Evolutionary conservation across 2,797 vertebrate species (phyloP), one percentile per base, ranked within the genome.

Genomic region (Epinephelus malabaricus): DNA sequence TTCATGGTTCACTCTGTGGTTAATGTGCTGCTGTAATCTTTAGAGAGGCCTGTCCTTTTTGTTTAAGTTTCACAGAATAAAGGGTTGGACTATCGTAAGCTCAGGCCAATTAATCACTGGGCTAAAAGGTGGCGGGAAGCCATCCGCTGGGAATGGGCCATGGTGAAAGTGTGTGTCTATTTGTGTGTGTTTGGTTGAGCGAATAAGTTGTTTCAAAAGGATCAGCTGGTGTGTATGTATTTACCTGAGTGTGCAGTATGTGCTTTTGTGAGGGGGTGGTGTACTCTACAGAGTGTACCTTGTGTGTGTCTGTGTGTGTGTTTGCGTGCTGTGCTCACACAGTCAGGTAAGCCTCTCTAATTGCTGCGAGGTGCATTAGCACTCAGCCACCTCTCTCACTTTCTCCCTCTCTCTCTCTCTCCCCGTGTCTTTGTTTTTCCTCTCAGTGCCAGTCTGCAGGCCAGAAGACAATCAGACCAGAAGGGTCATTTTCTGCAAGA

Each of bases 401-500:
- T 78, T 54, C 69, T 55, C 60, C n/a, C 73, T 62, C 79, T 54
- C 69, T 55, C 73, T 3, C 81, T 69, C 81, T 64, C 79, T 51
- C 70, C 38, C 84, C 1, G 34, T 69, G 79, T 91, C 92, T 94
- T 95, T 95, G 92, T 94, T 95, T 94, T 96, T 96, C 92, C 92
- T 95, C 72, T 96, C 76, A 78, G 94, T 92, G 94, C 91, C 93
- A 95, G 95, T 93, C 93, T 92, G 95, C 88, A 86, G 94, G 94
- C 95, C 92, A 92, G 85, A 90, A 94, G 93, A 96, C 96, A 97
- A 97, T 97, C 96, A 97, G 96, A 95, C 92, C 95, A 96, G 95
- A 96, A 98, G 95, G 96, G 95, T 96, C 95, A 96, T 97, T 97
- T 98, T 97, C 95, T 97, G 95, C 95, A 95, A 96, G 95, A 97